A percentile compares a stretch with the other conserved stretches of the same genome.
These are phyloP conservation scores for Semotilus atromaculatus DNA, from an alignment of 2,797 vertebrate species.

Conservation along the genomic window DNA sequence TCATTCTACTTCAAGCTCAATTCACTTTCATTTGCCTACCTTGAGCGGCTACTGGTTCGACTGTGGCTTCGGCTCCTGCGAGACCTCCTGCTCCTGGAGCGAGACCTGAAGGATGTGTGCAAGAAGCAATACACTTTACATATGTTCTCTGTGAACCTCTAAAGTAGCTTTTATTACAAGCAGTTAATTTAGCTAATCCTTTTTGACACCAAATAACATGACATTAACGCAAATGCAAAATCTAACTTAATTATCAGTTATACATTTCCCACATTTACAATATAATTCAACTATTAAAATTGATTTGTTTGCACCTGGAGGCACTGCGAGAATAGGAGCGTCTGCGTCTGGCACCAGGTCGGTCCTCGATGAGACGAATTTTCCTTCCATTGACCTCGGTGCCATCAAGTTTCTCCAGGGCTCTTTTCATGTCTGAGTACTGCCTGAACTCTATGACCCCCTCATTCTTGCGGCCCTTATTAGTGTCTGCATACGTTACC, in stretches of 20 bases:
- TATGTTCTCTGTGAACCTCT: neutral
- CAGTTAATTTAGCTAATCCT: neutral
- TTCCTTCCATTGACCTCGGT: conserved; percentile 96
- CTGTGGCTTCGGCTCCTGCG: conserved; percentile 92
- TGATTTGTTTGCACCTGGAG: conserved; percentile 79
- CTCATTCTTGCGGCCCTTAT: conserved; percentile 94
- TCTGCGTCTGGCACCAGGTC: conserved; percentile 86
- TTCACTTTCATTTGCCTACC: conserved; percentile 60
- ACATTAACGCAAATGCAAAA: neutral
- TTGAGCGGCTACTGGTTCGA: conserved; percentile 88
- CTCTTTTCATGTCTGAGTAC: conserved; percentile 97
- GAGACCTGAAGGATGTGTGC: conserved; percentile 79
- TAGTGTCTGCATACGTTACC: conserved; percentile 96
- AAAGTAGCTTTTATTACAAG: neutral
- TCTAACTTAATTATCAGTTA: neutral
- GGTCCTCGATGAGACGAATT: conserved; percentile 95
- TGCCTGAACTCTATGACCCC: conserved; percentile 97
- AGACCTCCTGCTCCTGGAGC: conserved; percentile 91
- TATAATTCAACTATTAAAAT: neutral
- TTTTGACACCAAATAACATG: neutral
- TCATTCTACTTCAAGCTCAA: no score
- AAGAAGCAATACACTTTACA: neutral
- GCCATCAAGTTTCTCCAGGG: conserved; percentile 95
- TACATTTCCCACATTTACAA: neutral
- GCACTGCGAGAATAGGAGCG: conserved; percentile 94